Percentiles rank a stretch among this genome's conserved stretches.
phyloP scores from a whole-genome alignment of 2,113 vertebrate species.

The Pterocles gutturalis region DNA sequence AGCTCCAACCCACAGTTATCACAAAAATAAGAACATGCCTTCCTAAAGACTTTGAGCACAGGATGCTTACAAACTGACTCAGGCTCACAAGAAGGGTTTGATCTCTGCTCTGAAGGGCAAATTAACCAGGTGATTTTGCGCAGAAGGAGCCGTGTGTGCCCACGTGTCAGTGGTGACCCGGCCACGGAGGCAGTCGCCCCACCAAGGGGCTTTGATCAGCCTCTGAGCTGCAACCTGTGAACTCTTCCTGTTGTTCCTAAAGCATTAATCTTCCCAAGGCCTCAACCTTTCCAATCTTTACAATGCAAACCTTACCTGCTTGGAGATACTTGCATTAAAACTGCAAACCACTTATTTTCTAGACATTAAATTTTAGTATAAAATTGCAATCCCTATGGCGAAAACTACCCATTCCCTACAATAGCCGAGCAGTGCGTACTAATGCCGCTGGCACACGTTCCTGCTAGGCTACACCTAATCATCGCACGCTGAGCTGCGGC shows the following conservation, averaged over 20 bases:
- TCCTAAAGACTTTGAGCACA: not conserved
- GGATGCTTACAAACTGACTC: not conserved
- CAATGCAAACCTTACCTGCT: not conserved
- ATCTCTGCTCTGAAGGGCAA: not conserved
- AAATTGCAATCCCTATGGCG: slow-evolving; percentile 21
- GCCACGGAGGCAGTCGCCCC: not conserved
- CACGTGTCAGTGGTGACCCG: not conserved
- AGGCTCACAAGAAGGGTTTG: not conserved
- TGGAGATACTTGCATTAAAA: not conserved
- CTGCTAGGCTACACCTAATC: slow-evolving; percentile 8
- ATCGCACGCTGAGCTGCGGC: not conserved
- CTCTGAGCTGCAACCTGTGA: not conserved
- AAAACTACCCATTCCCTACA: not conserved
- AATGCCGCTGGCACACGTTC: not conserved
- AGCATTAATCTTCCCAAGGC: not conserved
- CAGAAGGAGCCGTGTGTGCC: not conserved
- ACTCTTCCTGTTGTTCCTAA: not conserved
- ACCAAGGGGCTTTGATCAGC: not conserved
- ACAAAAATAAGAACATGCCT: not conserved
- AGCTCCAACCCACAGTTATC: not conserved
- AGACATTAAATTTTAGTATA: slow-evolving; percentile 17
- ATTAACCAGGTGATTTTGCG: not conserved
- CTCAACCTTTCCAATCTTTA: not conserved
- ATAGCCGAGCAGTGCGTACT: not conserved
- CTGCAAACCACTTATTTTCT: not conserved